Percentiles rank a stretch among this genome's conserved stretches.
Conservation (phyloP, 2,797 vertebrate genomes). For the Coluber constrictor region DNA sequence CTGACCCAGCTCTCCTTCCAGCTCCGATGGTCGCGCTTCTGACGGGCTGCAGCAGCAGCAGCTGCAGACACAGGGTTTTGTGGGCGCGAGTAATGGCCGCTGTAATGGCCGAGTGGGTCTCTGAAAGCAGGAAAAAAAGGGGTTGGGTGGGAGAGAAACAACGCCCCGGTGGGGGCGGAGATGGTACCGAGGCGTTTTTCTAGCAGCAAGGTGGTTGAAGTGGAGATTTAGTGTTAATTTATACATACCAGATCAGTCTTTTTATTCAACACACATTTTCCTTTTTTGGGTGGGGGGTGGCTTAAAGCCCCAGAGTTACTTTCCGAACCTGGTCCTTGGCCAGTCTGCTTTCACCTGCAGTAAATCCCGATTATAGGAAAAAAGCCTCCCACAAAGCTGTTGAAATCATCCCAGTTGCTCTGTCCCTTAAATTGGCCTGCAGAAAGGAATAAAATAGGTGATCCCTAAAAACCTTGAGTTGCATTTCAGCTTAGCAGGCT, state of each 20-base stretch:
- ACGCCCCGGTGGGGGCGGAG: too few relatives aligned
- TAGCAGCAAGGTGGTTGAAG: background rate
- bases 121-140: background rate
- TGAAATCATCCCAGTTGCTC: background rate
- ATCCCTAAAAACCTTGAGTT: background rate
- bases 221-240: background rate
- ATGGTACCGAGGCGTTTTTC: background rate
- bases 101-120: constrained; percentile 12
- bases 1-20: background rate
- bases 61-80: background rate
- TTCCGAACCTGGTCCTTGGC: background rate
- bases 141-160: background rate
- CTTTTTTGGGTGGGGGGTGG: background rate
- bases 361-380: background rate
- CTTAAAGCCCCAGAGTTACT: background rate
- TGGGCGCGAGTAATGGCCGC: constrained; percentile 16
- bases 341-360: background rate
- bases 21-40: background rate
- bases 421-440: background rate
- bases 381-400: background rate
- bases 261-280: background rate
- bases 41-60: background rate
- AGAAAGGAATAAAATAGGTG: background rate
- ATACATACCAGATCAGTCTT: too few relatives aligned
- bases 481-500: too few relatives aligned